Evolutionary conservation across 2,113 vertebrate genomes (phyloP).

Genomic region (Gadus macrocephalus): DNA sequence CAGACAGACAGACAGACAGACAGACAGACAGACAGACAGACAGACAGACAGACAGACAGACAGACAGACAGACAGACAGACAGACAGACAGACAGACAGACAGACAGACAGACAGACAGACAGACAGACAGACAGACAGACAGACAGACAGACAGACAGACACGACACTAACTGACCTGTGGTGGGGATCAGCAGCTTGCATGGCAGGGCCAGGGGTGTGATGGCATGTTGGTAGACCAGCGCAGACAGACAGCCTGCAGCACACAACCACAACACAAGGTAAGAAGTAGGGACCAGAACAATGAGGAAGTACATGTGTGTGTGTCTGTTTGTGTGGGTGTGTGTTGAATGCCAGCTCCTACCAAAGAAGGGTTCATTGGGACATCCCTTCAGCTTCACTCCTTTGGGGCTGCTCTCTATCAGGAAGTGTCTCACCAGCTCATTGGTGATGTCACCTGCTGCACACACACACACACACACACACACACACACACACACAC

Average conservation of each 20-base stretch:
- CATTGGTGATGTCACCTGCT: constrained; percentile 84
- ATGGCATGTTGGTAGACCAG: constrained; percentile 98
- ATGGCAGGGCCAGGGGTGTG: constrained; percentile 93
- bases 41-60: too few relatives aligned
- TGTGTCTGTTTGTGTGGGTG: background rate
- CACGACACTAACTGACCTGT: constrained; percentile 71
- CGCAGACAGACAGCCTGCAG: constrained; percentile 89
- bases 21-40: too few relatives aligned
- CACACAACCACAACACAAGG: constrained; percentile 14
- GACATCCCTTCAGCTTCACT: constrained; percentile 97
- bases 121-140: too few relatives aligned
- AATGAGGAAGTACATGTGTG: background rate
- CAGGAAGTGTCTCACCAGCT: constrained; percentile 96
- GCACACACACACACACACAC: background rate
- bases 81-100: too few relatives aligned
- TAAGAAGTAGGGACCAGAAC: background rate
- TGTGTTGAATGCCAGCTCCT: constrained; percentile 38
- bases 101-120: too few relatives aligned
- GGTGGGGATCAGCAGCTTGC: constrained; percentile 92
- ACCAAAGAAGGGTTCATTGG: constrained; percentile 97
- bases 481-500: background rate
- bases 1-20: too few relatives aligned
- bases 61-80: too few relatives aligned
- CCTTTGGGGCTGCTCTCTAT: constrained; percentile 96
- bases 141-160: too few relatives aligned